These are phyloP conservation scores for Lipotes vexillifer DNA, from an alignment of 2,113 vertebrate species.

Conservation along the genomic window DNA sequence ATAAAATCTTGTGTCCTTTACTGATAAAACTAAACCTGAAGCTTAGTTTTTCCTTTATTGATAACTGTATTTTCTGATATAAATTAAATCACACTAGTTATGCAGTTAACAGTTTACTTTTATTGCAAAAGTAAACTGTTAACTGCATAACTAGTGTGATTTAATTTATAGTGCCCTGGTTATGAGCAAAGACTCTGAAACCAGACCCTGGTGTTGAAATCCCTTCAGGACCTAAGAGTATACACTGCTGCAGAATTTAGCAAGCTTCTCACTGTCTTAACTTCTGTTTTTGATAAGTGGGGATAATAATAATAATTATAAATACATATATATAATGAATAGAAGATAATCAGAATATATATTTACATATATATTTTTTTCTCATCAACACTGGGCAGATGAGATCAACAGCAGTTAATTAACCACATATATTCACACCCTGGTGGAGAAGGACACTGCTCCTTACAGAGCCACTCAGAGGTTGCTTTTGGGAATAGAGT, in stretches of 20 bases:
- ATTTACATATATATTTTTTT: too few relatives aligned
- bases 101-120: neutral
- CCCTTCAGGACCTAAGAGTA: accelerated
- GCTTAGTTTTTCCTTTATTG: neutral
- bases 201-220: neutral
- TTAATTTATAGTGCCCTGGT: neutral
- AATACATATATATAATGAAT: neutral
- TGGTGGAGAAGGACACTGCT: neutral
- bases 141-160: too few relatives aligned
- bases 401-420: neutral
- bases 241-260: neutral
- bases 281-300: neutral
- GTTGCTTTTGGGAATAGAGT: neutral
- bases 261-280: neutral
- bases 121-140: neutral
- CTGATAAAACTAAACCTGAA: neutral
- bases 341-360: too few relatives aligned
- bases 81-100: neutral
- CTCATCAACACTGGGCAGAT: neutral
- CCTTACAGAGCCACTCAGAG: neutral
- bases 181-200: neutral
- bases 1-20: neutral
- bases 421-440: neutral
- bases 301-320: neutral
- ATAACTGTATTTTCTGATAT: neutral